A percentile compares a stretch with the other conserved stretches of the same genome.
These are phyloP conservation scores for Macropodus opercularis DNA, from an alignment of 2,797 vertebrate genomes.

Conservation along the genomic window DNA sequence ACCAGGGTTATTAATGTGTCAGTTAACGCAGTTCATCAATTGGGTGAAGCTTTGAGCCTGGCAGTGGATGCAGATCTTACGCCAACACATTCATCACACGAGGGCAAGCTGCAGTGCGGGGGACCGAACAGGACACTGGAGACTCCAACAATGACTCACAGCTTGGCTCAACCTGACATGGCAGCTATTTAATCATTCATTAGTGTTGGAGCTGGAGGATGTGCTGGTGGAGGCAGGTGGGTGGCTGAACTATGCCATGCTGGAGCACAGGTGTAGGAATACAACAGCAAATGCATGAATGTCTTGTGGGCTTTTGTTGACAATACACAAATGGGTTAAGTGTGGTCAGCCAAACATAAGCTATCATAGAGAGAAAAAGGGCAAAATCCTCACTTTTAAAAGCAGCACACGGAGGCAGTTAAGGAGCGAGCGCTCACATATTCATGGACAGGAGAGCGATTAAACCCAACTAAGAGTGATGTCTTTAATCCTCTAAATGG, in stretches of 20 bases:
- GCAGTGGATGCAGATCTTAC: conserved; percentile 42
- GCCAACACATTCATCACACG: conserved; percentile 70
- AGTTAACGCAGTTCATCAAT: conserved; percentile 61
- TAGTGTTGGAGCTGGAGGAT: conserved; percentile 29
- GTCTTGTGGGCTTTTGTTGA: conserved; percentile 10
- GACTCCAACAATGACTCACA: conserved; percentile 67
- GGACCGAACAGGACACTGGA: conserved; percentile 44
- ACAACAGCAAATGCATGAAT: conserved; percentile 6
- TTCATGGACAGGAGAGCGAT: conserved; percentile 25
- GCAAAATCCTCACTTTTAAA: neutral
- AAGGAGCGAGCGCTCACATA: neutral
- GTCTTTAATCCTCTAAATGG: conserved; percentile 56
- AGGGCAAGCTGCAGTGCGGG: conserved; percentile 38
- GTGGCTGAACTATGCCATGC: conserved; percentile 25
- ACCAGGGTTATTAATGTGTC: conserved; percentile 59
- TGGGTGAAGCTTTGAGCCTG: conserved; percentile 54
- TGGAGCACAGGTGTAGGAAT: neutral
- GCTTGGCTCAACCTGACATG: conserved; percentile 58
- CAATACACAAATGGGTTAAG: neutral
- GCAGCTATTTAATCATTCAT: conserved; percentile 70
- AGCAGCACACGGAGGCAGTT: conserved; percentile 1
- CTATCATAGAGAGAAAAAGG: neutral
- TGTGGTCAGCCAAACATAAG: neutral
- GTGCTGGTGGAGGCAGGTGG: conserved; percentile 31
- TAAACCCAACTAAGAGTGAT: conserved; percentile 53